Base-by-base conservation (phyloP, 2,888 invertebrate genomes). In the Limnephilus marmoratus region DNA sequence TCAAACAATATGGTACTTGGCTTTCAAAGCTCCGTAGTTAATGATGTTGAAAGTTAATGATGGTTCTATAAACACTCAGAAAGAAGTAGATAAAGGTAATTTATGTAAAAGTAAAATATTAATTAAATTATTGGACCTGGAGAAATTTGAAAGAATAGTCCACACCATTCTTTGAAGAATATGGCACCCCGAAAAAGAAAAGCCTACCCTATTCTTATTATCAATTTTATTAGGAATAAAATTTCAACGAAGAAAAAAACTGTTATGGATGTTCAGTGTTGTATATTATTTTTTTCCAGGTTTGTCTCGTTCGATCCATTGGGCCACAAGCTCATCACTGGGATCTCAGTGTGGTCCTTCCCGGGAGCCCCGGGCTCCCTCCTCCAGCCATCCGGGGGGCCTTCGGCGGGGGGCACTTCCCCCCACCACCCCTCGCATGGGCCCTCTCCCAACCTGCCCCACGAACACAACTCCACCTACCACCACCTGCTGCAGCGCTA, bases 221-320 rank as follows among this genome's bases (percentile, higher is more conserved):
- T 68, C 68, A 68, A 68, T 68, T 68, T 68, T 7, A 24, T 68
- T 68, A 68, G 24, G 5, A 68, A 68, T 24, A 68, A 68, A 7
- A 7, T 68, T 24, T 12, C 18, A 68, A 68, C n/a, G 68, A 24
- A 68, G 9, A 68, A 24, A 24, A n/a, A 68, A 68, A 24, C 18
- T 15, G 5, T 18, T 68, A n/a, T n/a, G 1, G 24, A 68, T 24
- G 24, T 18, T 53, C 53, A 53, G 53, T 53, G 18, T 15, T 53
- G 18, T 24, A 31, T 18, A 31, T 85, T 13, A 41, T 85, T 85
- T 24, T 31, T 81, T 96, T 96, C 89, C 95, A 98, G 98, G 94
- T 98, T 98, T 96, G 98, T 98, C 85, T 97, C 98, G 68, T 98
- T 98, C 95, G 98, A 98, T 95, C 97, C 97, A 85, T 95, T 97